Conservation (phyloP, 2,797 vertebrate species). For the Neomorphus geoffroyi region DNA sequence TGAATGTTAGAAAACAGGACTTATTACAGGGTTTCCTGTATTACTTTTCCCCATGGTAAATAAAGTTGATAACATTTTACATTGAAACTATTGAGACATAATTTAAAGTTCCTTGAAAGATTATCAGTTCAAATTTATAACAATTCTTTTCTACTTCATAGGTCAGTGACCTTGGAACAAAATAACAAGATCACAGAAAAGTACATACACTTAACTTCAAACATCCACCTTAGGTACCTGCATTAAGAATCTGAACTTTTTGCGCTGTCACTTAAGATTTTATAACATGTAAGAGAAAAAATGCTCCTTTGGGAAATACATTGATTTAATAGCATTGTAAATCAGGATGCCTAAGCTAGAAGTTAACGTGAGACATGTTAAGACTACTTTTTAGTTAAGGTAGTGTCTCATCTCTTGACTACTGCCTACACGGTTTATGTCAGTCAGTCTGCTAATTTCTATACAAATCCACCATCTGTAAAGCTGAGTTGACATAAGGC, state of each 20-base stretch:
- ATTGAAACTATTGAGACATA: too few species aligned
- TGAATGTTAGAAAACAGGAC: neutral
- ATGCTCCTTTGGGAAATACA: neutral
- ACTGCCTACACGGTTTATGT: neutral
- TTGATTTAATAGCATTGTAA: neutral
- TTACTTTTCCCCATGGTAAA: neutral
- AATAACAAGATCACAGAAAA: neutral
- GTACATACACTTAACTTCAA: neutral
- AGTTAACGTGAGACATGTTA: neutral
- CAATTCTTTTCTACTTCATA: neutral
- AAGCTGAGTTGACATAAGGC: neutral
- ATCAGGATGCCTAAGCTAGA: neutral
- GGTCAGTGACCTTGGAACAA: neutral
- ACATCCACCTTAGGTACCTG: neutral
- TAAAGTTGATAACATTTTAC: too few species aligned
- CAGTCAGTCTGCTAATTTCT: neutral
- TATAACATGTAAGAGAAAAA: neutral
- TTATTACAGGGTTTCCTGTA: rapidly evolving
- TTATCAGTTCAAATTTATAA: neutral
- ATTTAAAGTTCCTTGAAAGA: too few species aligned
- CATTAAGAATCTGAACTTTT: neutral
- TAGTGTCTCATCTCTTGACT: neutral
- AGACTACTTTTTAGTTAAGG: neutral
- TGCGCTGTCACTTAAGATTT: neutral
- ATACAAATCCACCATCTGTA: neutral